Evolutionary conservation across 2,797 vertebrate species (phyloP).

Genomic region (Gambusia yucatana): DNA sequence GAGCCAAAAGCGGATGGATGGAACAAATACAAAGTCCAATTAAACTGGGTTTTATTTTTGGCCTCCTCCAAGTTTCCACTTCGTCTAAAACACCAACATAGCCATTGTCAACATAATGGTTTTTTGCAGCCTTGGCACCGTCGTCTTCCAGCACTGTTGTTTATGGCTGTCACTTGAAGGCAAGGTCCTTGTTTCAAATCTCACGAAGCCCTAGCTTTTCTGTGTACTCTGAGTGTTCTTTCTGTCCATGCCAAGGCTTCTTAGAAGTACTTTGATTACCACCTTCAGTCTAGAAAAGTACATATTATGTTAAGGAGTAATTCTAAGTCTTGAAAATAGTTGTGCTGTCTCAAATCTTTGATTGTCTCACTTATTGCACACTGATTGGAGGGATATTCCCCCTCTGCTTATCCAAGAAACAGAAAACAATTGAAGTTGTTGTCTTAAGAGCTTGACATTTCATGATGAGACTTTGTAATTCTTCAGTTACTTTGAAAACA

Average conservation of each 20-base stretch:
- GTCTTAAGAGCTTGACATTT: background rate
- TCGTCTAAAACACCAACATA: background rate
- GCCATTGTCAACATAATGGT: background rate
- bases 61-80: background rate
- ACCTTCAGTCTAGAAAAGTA: background rate
- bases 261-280: background rate
- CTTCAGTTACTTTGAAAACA: background rate
- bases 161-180: background rate
- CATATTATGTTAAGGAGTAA: background rate
- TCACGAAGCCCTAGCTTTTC: background rate
- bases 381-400: background rate
- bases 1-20: background rate
- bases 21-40: background rate
- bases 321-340: background rate
- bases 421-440: background rate
- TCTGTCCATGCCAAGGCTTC: background rate
- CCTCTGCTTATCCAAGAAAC: background rate
- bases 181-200: background rate
- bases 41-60: background rate
- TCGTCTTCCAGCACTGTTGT: background rate
- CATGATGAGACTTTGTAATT: background rate
- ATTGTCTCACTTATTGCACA: background rate
- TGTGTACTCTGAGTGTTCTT: background rate
- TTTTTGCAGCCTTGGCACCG: background rate
- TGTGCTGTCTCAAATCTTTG: background rate